A percentile compares a stretch with the other conserved stretches of the same genome.
These are phyloP conservation scores for Microtus richardsoni DNA, from an alignment of 2,113 vertebrate genomes.

Conservation along the genomic window DNA sequence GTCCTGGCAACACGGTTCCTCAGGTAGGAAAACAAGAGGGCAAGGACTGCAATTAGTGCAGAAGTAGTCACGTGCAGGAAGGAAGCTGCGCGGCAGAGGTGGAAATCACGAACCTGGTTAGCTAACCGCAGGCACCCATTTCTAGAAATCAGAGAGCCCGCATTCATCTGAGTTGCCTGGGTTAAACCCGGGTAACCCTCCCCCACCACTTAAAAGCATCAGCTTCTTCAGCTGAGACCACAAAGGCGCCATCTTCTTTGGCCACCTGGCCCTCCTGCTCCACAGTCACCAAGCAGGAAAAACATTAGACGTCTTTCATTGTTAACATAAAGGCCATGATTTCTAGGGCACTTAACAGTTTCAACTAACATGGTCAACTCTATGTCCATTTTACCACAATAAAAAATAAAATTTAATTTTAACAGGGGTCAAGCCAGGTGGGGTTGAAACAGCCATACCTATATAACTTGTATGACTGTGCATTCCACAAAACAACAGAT, in stretches of 20 bases:
- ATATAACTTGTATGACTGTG: conserved; percentile 84
- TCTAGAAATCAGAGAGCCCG: not conserved
- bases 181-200: not conserved
- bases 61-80: not conserved
- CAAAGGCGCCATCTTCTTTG: not conserved
- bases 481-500: conserved; percentile 92
- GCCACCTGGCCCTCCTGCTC: not conserved
- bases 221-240: not conserved
- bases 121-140: not conserved
- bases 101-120: conserved; percentile 14
- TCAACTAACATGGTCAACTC: not conserved
- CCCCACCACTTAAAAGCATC: not conserved
- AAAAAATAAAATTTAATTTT: conserved; percentile 27
- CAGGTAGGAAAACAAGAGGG: conserved; percentile 5
- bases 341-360: not conserved
- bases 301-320: not conserved
- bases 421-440: not conserved
- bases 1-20: conserved; percentile 1
- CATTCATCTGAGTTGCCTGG: not conserved
- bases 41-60: conserved; percentile 8
- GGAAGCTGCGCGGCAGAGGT: conserved; percentile 36
- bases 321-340: not conserved
- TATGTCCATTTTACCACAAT: not conserved
- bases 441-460: conserved; percentile 84
- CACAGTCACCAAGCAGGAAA: not conserved